These are phyloP conservation scores for Calidris pygmaea DNA, from an alignment of 2,113 vertebrate species.

Conservation along the genomic window DNA sequence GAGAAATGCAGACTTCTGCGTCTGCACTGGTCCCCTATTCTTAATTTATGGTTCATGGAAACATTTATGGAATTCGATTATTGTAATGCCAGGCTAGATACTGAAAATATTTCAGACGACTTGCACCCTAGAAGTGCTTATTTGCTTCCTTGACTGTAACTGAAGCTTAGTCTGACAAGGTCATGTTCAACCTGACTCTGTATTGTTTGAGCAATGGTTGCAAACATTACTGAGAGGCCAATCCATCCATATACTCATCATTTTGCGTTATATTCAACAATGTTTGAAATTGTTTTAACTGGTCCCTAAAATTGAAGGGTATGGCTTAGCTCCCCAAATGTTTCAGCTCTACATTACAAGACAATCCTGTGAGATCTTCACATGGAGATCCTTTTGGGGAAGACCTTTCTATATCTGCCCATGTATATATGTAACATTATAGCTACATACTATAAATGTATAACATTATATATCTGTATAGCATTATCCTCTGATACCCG, in stretches of 20 bases:
- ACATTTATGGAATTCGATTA: background rate
- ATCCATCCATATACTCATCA: background rate
- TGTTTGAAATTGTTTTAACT: background rate
- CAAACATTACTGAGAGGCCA: background rate
- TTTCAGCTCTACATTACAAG: rapidly evolving
- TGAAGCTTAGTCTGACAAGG: background rate
- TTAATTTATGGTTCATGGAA: background rate
- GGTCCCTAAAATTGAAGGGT: background rate
- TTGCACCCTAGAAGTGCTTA: background rate
- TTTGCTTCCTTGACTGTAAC: background rate
- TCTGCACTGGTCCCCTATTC: background rate
- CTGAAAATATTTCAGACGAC: background rate
- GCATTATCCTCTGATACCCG: background rate
- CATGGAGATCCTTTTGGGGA: background rate
- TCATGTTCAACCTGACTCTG: background rate
- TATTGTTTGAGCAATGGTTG: background rate
- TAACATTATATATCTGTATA: rapidly evolving
- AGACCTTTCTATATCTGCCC: background rate
- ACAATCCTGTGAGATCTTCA: background rate
- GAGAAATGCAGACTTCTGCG: background rate
- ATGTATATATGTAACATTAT: too few species aligned
- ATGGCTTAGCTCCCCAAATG: background rate
- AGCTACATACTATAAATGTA: background rate
- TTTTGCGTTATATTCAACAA: background rate
- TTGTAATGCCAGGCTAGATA: background rate